Percentiles rank a stretch among this genome's conserved stretches.
Conservation (phyloP, 2,113 vertebrate genomes). For the Hippocampus abdominalis region DNA sequence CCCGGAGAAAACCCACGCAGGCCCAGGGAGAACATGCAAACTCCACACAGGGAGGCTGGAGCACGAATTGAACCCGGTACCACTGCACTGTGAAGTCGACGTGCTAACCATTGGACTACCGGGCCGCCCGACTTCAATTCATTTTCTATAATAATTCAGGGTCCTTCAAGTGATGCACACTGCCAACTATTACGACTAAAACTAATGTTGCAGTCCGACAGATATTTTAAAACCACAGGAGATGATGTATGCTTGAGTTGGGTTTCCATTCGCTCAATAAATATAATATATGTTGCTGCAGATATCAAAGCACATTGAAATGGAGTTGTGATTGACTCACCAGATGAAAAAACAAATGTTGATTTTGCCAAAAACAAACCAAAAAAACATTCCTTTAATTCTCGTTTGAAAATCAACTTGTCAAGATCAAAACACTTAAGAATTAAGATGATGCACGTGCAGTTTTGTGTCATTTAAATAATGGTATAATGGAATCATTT, state of each 20-base stretch:
- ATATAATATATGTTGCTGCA: not conserved
- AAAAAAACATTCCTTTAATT: not conserved
- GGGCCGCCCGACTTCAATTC: no score
- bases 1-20: no score
- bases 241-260: not conserved
- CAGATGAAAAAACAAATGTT: not conserved
- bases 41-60: no score
- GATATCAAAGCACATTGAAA: not conserved
- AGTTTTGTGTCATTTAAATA: not conserved
- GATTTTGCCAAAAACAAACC: not conserved
- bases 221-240: not conserved
- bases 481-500: not conserved
- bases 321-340: not conserved
- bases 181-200: not conserved
- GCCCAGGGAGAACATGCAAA: no score
- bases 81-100: no score
- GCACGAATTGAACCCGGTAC: no score
- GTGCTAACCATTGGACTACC: no score
- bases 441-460: not conserved
- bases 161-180: not conserved
- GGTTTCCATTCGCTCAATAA: not conserved
- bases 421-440: not conserved
- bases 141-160: not conserved
- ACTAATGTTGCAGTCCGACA: not conserved
- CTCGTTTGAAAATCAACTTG: not conserved